Percentiles rank a stretch among this genome's conserved stretches.
phyloP scores from a whole-genome alignment of 2,888 invertebrate species.

The Coenonympha arcania region DNA sequence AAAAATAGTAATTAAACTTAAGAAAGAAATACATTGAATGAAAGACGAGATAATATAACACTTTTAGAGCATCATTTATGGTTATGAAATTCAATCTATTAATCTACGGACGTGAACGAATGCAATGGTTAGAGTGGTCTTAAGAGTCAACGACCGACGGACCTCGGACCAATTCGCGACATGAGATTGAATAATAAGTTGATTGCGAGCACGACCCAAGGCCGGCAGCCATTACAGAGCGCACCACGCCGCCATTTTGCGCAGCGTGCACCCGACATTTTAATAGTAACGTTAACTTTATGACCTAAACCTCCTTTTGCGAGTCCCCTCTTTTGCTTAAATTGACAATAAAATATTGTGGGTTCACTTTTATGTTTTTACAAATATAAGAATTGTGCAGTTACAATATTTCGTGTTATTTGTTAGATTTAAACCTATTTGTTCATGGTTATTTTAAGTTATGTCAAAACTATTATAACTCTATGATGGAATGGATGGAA shows the following conservation, averaged over 20 bases:
- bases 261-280: constrained; percentile 46
- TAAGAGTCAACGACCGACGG: constrained; percentile 56
- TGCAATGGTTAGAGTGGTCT: constrained; percentile 54
- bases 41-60: too few relatives aligned
- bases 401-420: background rate
- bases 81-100: constrained; percentile 21
- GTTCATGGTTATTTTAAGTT: too few relatives aligned
- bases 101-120: constrained; percentile 23
- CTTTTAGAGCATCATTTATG: constrained; percentile 12
- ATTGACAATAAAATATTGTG: background rate
- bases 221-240: constrained; percentile 64
- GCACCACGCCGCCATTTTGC: constrained; percentile 58
- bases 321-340: background rate
- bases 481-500: too few relatives aligned
- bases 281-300: constrained; percentile 23
- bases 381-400: background rate
- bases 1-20: background rate
- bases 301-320: constrained; percentile 1
- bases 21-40: too few relatives aligned
- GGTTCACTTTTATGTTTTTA: background rate
- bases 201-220: constrained; percentile 67
- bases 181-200: constrained; percentile 74
- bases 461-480: too few relatives aligned
- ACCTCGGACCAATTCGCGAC: constrained; percentile 74
- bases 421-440: background rate